A percentile compares a stretch with the other conserved stretches of the same genome.
These are phyloP conservation scores for Agrotis ipsilon DNA, from an alignment of 2,888 invertebrate species.

Conservation along the genomic window DNA sequence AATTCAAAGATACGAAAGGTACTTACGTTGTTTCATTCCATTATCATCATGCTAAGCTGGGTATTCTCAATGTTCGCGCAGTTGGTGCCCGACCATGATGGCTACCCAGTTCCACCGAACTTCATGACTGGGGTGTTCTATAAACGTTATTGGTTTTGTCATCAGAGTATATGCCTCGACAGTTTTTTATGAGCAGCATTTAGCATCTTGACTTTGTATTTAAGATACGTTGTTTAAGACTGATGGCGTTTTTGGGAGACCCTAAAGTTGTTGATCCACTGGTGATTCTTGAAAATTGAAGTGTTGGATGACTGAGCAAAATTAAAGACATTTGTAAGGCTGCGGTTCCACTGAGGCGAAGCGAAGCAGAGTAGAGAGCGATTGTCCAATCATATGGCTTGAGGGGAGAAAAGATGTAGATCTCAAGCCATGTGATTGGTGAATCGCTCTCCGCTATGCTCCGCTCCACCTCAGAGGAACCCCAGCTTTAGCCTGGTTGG, in stretches of 20 bases:
- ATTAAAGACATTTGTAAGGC: too few species aligned
- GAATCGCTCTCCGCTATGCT: too few species aligned
- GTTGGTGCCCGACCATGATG: constrained; percentile 3
- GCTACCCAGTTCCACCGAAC: not conserved
- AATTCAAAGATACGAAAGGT: not conserved
- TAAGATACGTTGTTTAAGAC: not conserved
- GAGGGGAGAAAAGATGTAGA: too few species aligned
- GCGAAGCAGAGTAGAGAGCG: too few species aligned
- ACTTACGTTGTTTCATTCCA: constrained; percentile 2
- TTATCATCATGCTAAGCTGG: constrained; percentile 3
- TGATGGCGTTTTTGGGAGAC: not conserved
- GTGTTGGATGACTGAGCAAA: not conserved
- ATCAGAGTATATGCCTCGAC: not conserved
- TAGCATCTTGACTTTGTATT: not conserved
- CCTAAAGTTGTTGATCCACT: constrained; percentile 1
- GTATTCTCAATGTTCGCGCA: not conserved
- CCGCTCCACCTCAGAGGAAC: too few species aligned
- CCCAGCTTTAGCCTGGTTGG: too few species aligned
- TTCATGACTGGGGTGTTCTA: not conserved
- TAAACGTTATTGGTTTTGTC: not conserved
- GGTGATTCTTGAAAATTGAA: not conserved
- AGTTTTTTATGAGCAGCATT: not conserved
- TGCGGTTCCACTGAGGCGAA: too few species aligned
- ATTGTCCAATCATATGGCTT: too few species aligned
- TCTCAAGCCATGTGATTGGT: too few species aligned